Evolutionary conservation across 1,140 invertebrate species (phyloP).

Genomic region (Protaetia brevitarsis): DNA sequence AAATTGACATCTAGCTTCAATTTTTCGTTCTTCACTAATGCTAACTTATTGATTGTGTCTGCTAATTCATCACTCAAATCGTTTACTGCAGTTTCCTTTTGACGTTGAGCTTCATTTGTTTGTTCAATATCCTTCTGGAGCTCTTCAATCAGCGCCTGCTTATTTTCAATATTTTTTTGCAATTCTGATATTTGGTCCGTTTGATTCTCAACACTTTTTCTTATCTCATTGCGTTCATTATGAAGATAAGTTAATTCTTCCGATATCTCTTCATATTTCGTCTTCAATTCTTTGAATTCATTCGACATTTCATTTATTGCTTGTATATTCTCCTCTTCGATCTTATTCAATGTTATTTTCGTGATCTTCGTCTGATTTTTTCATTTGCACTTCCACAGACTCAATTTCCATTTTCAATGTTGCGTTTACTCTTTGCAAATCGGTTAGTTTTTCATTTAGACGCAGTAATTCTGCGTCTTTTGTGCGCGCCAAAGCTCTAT

Average conservation of each 20-base stretch:
- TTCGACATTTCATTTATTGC: background rate
- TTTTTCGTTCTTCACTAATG: slow-evolving; percentile 26
- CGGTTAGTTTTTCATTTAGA: background rate
- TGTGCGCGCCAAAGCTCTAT: background rate
- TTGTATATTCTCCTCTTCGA: slow-evolving; percentile 14
- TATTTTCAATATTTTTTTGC: background rate
- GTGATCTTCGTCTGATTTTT: background rate
- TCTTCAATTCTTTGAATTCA: background rate
- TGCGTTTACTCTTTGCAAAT: slow-evolving; percentile 4
- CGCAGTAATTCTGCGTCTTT: slow-evolving; percentile 1
- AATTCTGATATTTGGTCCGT: background rate
- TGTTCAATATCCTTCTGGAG: background rate
- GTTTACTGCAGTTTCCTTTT: background rate
- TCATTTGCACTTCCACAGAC: background rate
- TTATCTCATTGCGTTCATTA: slow-evolving; percentile 11
- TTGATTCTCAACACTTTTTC: background rate
- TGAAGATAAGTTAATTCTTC: background rate
- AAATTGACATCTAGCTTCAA: slow-evolving; percentile 17
- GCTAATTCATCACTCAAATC: slow-evolving; percentile 6
- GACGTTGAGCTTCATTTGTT: background rate
- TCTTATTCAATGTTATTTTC: background rate
- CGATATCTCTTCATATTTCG: background rate
- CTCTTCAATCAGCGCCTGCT: background rate
- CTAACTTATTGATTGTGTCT: slow-evolving; percentile 14
- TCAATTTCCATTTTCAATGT: background rate